Base-by-base conservation (phyloP, 2,888 invertebrate genomes). In the Xylota sylvarum region DNA sequence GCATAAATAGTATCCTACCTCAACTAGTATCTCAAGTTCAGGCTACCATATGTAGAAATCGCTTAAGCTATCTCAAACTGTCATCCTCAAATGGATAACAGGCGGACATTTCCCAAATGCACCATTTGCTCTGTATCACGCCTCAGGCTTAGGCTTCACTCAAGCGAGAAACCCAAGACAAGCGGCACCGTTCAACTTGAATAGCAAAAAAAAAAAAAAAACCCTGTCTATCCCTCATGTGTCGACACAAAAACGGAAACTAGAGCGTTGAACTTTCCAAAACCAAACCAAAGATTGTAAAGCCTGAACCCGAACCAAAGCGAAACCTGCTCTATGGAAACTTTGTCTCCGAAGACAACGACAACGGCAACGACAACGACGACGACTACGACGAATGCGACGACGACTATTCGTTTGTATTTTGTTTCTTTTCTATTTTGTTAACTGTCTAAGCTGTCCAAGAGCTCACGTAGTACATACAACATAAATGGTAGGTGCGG, bases 401-500 rank as follows among this genome's bases (percentile, higher is more conserved):
- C 65, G 37, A 27, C 52, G 19, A 10, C 40, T 23, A 17, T 50
- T 67, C 32, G 37, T 27, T 50, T 48, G 7, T 62, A 9, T 55
- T 37, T 12, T 52, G 30, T 79, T 65, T 74, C 62, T 80, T 69
- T 80, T 76, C 55, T 77, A 27, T 72, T 81, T 82, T 77, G 76
- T 86, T 81, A 77, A 70, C 82, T 82, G 77, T 82, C 81, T 73
- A 14, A 69, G 56, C 77, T 82, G 77, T 86, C 82, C 86, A 32
- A 86, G 81, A 82, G 77, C 82, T 82, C 82, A 81, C 86, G 77
- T 77, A 82, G 77, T 82, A 82, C 81, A 86, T 81, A 77, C 86
- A 86, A 82, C 82, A 82, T 77, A 86, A 85, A 86, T 86, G 85
- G 77, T 81, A 86, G 86, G 86, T 86, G 86, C 86, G 86, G 86